Percentiles rank a stretch among this genome's conserved stretches.
Evolutionary conservation across 2,797 vertebrate species (phyloP).

Genomic region (Thamnophis elegans): DNA sequence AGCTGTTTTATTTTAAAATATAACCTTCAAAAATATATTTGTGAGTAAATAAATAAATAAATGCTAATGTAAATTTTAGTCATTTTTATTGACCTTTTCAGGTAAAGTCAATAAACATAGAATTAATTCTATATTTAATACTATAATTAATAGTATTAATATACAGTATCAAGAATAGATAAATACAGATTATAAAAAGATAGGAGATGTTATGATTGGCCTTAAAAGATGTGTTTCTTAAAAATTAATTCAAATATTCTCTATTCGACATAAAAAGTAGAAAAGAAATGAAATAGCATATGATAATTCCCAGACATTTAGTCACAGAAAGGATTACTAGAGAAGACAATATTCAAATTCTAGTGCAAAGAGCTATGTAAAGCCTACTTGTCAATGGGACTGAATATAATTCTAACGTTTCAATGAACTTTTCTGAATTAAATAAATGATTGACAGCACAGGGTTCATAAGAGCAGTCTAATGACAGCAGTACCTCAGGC

Average conservation of each 20-base stretch:
- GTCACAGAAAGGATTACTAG: background rate
- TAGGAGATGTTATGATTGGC: background rate
- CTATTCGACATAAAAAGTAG: background rate
- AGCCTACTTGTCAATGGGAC: background rate
- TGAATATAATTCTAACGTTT: background rate
- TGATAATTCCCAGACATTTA: conserved; percentile 5
- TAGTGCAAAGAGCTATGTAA: conserved; percentile 15
- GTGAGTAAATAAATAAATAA: background rate
- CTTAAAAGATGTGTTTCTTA: background rate
- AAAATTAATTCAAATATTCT: background rate
- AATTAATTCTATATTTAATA: background rate
- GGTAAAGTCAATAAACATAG: background rate
- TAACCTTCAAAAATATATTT: background rate
- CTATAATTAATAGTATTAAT: background rate
- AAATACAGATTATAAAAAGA: background rate
- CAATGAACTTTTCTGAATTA: background rate
- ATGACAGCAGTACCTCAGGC: background rate
- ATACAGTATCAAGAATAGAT: background rate
- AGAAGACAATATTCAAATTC: conserved; percentile 15
- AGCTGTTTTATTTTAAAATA: background rate
- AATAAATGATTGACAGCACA: background rate
- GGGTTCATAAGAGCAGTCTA: background rate
- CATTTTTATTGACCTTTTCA: background rate
- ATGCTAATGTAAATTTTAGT: background rate
- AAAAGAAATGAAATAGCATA: background rate